A percentile compares a stretch with the other conserved stretches of the same genome.
Evolutionary conservation across 2,888 invertebrate genomes (phyloP).

Genomic region (Ceramica pisi): DNA sequence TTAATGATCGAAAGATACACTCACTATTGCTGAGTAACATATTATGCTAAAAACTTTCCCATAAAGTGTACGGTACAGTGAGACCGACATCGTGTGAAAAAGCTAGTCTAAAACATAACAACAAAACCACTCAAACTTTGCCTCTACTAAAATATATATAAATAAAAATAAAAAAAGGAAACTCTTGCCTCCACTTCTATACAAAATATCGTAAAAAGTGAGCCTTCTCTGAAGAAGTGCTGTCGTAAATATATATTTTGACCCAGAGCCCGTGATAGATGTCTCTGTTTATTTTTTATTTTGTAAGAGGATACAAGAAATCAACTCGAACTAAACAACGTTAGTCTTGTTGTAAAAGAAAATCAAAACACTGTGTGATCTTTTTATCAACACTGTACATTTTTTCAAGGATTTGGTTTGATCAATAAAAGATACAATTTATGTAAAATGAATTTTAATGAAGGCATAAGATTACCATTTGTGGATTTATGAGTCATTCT

Average conservation of each 20-base stretch:
- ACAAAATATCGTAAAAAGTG: slow-evolving; percentile 49
- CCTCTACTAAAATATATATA: slow-evolving; percentile 23
- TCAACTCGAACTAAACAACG: slow-evolving; percentile 25
- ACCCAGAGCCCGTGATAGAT: slow-evolving; percentile 53
- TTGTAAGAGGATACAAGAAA: slow-evolving; percentile 21
- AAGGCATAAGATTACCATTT: slow-evolving; percentile 66
- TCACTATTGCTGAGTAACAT: no score
- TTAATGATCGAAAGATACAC: not conserved
- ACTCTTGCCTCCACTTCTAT: slow-evolving; percentile 9
- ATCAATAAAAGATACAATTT: no score
- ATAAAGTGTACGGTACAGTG: no score
- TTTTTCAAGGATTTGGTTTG: no score
- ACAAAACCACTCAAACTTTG: slow-evolving; percentile 21
- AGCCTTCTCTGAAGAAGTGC: slow-evolving; percentile 23
- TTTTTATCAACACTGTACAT: no score
- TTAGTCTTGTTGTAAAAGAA: slow-evolving; percentile 30
- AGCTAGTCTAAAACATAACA: slow-evolving; percentile 4
- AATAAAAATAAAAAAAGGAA: slow-evolving; percentile 31
- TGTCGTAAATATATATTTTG: slow-evolving; percentile 60
- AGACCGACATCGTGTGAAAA: not conserved
- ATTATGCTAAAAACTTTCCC: no score
- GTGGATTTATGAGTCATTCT: slow-evolving; percentile 73
- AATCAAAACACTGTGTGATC: slow-evolving; percentile 13
- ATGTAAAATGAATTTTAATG: not conserved
- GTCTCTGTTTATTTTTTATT: slow-evolving; percentile 54